Percentiles rank a stretch among this genome's conserved stretches.
phyloP scores from a whole-genome alignment of 1,140 invertebrate species.

The Bradysia coprophila region DNA sequence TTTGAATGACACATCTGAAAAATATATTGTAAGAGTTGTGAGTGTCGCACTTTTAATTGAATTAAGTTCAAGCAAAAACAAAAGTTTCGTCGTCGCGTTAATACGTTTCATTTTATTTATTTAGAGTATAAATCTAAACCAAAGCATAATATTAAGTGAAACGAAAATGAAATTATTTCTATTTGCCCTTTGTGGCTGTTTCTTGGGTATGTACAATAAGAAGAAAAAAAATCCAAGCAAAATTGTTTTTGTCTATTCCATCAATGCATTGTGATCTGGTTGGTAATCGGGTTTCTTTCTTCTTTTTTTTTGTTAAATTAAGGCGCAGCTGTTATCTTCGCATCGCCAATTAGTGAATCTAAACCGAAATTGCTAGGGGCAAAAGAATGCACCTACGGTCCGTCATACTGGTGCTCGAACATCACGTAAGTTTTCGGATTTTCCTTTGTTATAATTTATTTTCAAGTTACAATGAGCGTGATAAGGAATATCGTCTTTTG shows the following conservation, averaged over 20 bases:
- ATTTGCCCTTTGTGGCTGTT: not conserved
- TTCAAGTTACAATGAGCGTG: conserved; percentile 6
- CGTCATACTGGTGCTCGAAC: conserved; percentile 68
- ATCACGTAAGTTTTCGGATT: conserved; percentile 36
- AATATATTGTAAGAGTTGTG: no score
- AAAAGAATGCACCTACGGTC: conserved; percentile 57
- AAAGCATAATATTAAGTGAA: not conserved
- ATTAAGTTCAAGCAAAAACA: no score
- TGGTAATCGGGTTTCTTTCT: not conserved
- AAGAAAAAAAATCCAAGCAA: no score
- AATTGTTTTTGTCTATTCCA: not conserved
- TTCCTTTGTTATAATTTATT: conserved; percentile 9
- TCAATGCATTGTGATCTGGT: not conserved
- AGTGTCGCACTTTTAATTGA: no score
- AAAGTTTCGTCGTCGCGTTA: no score
- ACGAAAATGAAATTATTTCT: not conserved
- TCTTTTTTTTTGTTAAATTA: not conserved
- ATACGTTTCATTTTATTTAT: no score
- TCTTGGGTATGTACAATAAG: not conserved
- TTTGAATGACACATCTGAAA: no score
- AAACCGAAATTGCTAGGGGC: conserved; percentile 28
- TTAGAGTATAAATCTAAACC: no score
- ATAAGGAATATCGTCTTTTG: conserved; percentile 1
- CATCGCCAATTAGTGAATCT: not conserved
- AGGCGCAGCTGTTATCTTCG: not conserved